These are phyloP conservation scores for Argyresthia albistria DNA, from an alignment of 2,888 invertebrate species.

Conservation along the genomic window DNA sequence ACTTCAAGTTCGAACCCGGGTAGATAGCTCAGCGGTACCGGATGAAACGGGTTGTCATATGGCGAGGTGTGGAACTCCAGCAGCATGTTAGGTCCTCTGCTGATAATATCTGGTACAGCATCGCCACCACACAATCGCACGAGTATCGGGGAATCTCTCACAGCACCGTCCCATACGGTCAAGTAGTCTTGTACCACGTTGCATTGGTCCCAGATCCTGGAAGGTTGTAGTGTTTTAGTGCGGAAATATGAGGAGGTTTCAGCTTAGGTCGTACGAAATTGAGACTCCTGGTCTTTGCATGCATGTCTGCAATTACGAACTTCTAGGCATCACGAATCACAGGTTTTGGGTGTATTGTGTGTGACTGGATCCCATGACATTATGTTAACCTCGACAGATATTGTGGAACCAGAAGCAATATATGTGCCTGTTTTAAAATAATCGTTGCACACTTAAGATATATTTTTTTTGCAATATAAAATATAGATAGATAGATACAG, in stretches of 20 bases:
- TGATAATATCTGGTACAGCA: conserved; percentile 84
- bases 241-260: not conserved
- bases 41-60: conserved; percentile 86
- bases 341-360: too few relatives aligned
- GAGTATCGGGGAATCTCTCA: conserved; percentile 78
- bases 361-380: too few relatives aligned
- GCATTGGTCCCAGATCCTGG: conserved; percentile 86
- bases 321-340: too few relatives aligned
- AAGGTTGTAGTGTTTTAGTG: conserved; percentile 11
- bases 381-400: too few relatives aligned
- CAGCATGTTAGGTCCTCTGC: conserved; percentile 83
- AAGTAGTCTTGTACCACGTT: conserved; percentile 87
- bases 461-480: too few relatives aligned
- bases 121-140: conserved; percentile 88
- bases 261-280: not conserved
- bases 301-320: too few relatives aligned
- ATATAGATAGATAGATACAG: too few relatives aligned
- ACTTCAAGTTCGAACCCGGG: conserved; percentile 88
- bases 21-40: conserved; percentile 82
- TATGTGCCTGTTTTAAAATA: too few relatives aligned
- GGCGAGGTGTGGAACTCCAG: conserved; percentile 87
- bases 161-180: conserved; percentile 85
- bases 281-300: too few relatives aligned
- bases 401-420: too few relatives aligned
- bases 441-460: too few relatives aligned